Evolutionary conservation across 2,888 invertebrate species (phyloP), one percentile per base, ranked within the genome.

Genomic region (Mimachlamys varia): DNA sequence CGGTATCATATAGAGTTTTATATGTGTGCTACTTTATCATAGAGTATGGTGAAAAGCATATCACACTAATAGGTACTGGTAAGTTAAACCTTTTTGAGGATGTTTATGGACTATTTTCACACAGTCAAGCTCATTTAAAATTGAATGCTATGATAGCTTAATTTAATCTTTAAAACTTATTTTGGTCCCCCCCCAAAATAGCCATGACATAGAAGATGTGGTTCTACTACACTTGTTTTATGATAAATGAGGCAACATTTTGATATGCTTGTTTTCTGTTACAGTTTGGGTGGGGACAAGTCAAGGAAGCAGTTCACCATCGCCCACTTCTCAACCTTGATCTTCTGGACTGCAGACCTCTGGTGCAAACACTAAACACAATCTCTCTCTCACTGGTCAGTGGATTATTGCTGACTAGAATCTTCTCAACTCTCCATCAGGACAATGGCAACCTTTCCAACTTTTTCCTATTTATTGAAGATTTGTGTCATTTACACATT

Each of bases 251-350:
- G 19, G 19, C 13, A 19, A 53, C 53, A 53, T 19, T 53, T n/a
- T 53, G 15, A 53, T 13, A 12, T 53, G n/a, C 58, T 58, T 58
- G 58, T 58, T 22, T 58, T 76, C 76, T 76, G 76, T 76, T 76
- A 76, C 76, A 76, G 76, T 76, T 76, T 76, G 76, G 76, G 76
- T 76, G 76, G 76, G 33, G 22, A 76, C 76, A 76, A 76, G 76
- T 76, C 27, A 76, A 76, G 33, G 33, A 76, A 33, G 33, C 33
- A 33, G 13, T 33, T 22, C 76, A 76, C 22, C 76, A 76, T 13
- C 27, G 27, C 27, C 76, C 76, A 76, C 76, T 33, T 12, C 76
- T 76, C 33, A 76, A 76, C 76, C 76, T 76, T 76, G 76, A 76
- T 76, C 76, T 76, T 76, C 76, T 76, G 76, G 76, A 76, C 76